A percentile compares a stretch with the other conserved stretches of the same genome.
These are phyloP conservation scores for Garrulus glandarius DNA, from an alignment of 2,797 vertebrate genomes.

Conservation along the genomic window DNA sequence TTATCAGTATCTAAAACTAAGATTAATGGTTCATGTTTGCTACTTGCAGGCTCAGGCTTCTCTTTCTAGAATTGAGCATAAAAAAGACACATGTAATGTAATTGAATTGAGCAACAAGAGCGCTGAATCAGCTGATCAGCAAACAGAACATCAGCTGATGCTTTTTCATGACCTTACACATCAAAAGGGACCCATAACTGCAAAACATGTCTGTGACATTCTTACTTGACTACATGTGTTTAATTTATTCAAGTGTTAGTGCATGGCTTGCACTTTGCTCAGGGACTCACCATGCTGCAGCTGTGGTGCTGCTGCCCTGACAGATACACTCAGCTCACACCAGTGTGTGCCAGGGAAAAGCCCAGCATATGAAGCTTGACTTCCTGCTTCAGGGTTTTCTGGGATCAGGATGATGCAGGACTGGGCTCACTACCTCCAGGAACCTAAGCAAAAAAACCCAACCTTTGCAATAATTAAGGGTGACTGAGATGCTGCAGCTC, in stretches of 20 bases:
- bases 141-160: background rate
- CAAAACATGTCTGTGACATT: background rate
- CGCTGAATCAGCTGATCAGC: background rate
- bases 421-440: background rate
- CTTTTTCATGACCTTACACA: background rate
- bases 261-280: background rate
- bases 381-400: background rate
- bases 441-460: background rate
- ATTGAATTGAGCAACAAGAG: background rate
- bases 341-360: fast-evolving
- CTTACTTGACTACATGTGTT: background rate
- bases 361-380: background rate
- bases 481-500: background rate
- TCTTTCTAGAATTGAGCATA: background rate
- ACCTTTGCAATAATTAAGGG: background rate
- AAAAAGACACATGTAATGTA: fast-evolving
- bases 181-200: background rate
- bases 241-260: background rate
- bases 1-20: background rate
- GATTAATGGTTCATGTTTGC: background rate
- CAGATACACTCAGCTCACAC: background rate
- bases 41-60: background rate
- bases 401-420: background rate
- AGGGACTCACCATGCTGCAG: background rate
- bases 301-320: background rate